Conservation (phyloP, 2,888 invertebrate genomes). For the Didymodactylos carnosus region DNA sequence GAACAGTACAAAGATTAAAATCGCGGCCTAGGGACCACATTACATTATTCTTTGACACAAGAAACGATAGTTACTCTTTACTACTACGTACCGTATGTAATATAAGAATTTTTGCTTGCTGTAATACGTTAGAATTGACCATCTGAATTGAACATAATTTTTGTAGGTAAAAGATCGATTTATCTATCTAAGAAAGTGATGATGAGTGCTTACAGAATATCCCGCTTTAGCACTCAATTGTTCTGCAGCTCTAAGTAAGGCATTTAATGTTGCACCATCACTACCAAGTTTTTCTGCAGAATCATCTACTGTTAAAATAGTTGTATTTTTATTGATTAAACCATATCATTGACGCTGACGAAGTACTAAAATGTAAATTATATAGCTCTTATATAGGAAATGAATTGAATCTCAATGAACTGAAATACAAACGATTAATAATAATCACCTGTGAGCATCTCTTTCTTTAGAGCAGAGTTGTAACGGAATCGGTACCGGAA, state of each 20-base stretch:
- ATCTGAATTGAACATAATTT: slow-evolving; percentile 22
- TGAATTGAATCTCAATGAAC: too few relatives aligned
- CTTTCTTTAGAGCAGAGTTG: too few relatives aligned
- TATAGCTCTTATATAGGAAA: too few relatives aligned
- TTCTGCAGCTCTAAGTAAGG: slow-evolving; percentile 37
- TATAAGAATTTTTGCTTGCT: slow-evolving; percentile 31
- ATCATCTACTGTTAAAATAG: slow-evolving; percentile 36
- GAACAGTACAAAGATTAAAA: too few relatives aligned
- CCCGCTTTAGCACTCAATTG: slow-evolving; percentile 34
- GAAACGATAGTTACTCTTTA: too few relatives aligned
- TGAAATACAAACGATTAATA: too few relatives aligned
- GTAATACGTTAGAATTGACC: slow-evolving; percentile 31
- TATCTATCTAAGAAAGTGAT: not conserved
- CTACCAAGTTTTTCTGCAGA: slow-evolving; percentile 35
- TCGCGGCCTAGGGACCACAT: too few relatives aligned
- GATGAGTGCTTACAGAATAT: slow-evolving; percentile 31
- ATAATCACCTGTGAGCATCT: too few relatives aligned
- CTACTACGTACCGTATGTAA: slow-evolving; percentile 35
- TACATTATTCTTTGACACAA: too few relatives aligned
- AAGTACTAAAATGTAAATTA: not conserved
- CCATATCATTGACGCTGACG: not conserved
- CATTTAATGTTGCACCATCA: slow-evolving; percentile 40
- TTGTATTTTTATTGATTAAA: slow-evolving; percentile 18
- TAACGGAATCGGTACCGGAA: too few relatives aligned
- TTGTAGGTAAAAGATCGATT: too few relatives aligned